Percentiles rank a stretch among this genome's conserved stretches.
These are phyloP conservation scores for Entomobrya multifasciata DNA, from an alignment of 2,888 invertebrate species.

Conservation along the genomic window DNA sequence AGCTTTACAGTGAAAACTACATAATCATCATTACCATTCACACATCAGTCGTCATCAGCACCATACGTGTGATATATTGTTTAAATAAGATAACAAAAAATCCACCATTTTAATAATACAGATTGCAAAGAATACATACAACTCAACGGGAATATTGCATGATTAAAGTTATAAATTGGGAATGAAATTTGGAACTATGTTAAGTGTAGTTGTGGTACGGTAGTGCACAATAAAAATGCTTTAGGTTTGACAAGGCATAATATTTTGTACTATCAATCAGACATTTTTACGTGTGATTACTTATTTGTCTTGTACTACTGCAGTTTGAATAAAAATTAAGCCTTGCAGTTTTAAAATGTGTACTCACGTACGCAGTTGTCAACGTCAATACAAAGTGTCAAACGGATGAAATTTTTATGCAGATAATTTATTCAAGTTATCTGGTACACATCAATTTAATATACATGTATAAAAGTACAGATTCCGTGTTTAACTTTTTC, in stretches of 20 bases:
- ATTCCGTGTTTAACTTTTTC: too few species aligned
- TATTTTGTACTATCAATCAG: neutral
- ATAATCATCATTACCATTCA: neutral
- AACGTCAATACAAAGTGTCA: neutral
- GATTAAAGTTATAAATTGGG: too few species aligned
- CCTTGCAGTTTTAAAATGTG: neutral
- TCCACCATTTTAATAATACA: neutral
- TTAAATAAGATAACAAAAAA: constrained; percentile 24
- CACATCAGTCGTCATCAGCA: neutral
- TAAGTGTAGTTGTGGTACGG: too few species aligned
- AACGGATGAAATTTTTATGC: neutral
- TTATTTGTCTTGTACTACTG: neutral
- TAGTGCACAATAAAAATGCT: too few species aligned
- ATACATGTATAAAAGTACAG: too few species aligned
- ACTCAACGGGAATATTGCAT: too few species aligned
- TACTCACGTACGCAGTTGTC: constrained; percentile 30
- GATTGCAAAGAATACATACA: neutral
- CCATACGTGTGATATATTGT: neutral
- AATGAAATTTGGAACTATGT: too few species aligned
- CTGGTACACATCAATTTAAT: too few species aligned
- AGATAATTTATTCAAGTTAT: too few species aligned
- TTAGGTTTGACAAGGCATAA: too few species aligned
- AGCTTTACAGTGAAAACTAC: neutral
- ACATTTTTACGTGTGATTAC: neutral
- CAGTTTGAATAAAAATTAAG: neutral